These are phyloP conservation scores for Lerista edwardsae DNA, from an alignment of 2,797 vertebrate genomes.

Conservation along the genomic window DNA sequence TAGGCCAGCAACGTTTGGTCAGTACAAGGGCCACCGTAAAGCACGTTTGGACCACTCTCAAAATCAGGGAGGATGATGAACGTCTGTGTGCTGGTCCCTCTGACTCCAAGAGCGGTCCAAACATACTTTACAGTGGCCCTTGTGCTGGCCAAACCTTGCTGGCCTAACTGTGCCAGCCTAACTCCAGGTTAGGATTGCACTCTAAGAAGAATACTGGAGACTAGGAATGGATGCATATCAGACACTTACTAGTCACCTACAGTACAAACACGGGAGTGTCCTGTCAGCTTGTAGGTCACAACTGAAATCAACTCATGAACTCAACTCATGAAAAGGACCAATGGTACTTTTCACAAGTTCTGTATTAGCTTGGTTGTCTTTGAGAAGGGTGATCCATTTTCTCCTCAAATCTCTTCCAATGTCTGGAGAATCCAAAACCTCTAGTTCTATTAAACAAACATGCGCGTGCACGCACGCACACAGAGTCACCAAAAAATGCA, in stretches of 20 bases:
- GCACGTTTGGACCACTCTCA: too few relatives aligned
- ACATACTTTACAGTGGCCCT: too few relatives aligned
- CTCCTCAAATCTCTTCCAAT: background rate
- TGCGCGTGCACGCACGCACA: too few relatives aligned
- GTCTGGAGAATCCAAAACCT: conserved; percentile 1
- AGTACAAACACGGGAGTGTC: background rate
- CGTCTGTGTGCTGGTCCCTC: too few relatives aligned
- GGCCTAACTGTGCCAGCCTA: too few relatives aligned
- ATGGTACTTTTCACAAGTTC: background rate
- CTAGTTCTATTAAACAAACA: background rate
- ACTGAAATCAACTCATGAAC: background rate
- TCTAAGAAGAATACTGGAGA: conserved; percentile 26
- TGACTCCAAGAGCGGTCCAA: too few relatives aligned
- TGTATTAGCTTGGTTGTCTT: background rate
- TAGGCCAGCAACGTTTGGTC: too few relatives aligned
- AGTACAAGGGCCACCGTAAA: too few relatives aligned
- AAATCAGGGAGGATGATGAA: too few relatives aligned
- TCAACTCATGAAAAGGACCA: background rate
- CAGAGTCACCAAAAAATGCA: background rate
- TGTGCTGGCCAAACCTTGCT: too few relatives aligned
- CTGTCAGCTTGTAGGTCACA: background rate
- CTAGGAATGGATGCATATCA: background rate
- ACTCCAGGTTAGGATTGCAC: too few relatives aligned
- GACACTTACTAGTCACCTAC: background rate
- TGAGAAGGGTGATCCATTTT: conserved; percentile 6